phyloP scores from a whole-genome alignment of 2,888 invertebrate species.

The Athrips mouffetella region DNA sequence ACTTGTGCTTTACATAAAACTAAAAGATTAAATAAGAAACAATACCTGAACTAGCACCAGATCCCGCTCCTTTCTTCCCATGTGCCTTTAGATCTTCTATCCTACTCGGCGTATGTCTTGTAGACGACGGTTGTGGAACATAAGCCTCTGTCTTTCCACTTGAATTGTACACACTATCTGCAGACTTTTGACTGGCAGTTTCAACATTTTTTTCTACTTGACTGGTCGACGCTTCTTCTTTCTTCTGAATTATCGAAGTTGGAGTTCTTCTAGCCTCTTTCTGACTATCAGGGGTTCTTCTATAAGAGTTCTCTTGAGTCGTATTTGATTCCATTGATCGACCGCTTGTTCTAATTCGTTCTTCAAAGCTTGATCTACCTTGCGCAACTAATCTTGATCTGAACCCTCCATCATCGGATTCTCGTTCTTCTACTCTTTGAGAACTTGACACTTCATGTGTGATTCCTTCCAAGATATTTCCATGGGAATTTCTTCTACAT shows the following conservation, averaged over 20 bases:
- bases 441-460: slow-evolving; percentile 43
- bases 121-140: slow-evolving; percentile 69
- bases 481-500: slow-evolving; percentile 78
- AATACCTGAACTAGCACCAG: slow-evolving; percentile 80
- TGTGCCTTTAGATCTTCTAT: slow-evolving; percentile 71
- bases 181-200: slow-evolving; percentile 68
- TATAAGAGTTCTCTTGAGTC: slow-evolving; percentile 51
- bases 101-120: slow-evolving; percentile 65
- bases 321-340: slow-evolving; percentile 60
- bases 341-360: slow-evolving; percentile 67
- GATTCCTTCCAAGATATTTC: slow-evolving; percentile 76
- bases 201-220: slow-evolving; percentile 58
- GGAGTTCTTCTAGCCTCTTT: slow-evolving; percentile 52
- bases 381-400: slow-evolving; percentile 64
- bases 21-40: neutral
- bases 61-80: slow-evolving; percentile 73
- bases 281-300: slow-evolving; percentile 60
- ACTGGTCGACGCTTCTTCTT: slow-evolving; percentile 51
- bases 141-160: slow-evolving; percentile 64
- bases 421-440: slow-evolving; percentile 67
- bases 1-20: neutral
- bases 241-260: slow-evolving; percentile 55
- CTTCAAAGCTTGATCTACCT: slow-evolving; percentile 61
- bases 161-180: slow-evolving; percentile 79
- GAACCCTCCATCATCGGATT: slow-evolving; percentile 81